These are phyloP conservation scores for Pachliopta kotzebuea DNA, from an alignment of 2,888 invertebrate genomes.

Conservation along the genomic window DNA sequence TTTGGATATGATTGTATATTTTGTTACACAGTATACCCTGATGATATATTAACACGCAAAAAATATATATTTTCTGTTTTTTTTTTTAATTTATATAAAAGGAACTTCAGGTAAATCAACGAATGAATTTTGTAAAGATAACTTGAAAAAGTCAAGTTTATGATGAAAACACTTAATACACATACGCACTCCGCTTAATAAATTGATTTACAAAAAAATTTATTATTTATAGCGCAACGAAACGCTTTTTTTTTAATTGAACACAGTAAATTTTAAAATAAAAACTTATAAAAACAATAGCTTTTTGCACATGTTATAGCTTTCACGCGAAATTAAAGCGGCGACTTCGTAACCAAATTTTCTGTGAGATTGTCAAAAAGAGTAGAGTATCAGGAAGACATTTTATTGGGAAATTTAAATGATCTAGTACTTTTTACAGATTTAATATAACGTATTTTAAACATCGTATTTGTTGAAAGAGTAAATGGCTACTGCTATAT, in stretches of 20 bases:
- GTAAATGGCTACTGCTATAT: no score
- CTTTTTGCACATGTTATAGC: neutral
- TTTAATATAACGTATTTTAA: no score
- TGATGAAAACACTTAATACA: constrained; percentile 31
- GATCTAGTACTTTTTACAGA: no score
- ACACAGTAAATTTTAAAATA: constrained; percentile 31
- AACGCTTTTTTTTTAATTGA: constrained; percentile 58
- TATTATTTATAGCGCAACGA: constrained; percentile 40
- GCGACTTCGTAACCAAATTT: neutral
- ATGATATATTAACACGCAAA: constrained; percentile 3
- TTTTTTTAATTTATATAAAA: constrained; percentile 13
- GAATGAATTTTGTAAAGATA: constrained; percentile 17
- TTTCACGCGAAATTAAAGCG: neutral
- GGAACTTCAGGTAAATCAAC: constrained; percentile 3
- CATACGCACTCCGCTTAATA: constrained; percentile 41
- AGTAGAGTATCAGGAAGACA: no score
- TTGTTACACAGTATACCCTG: constrained; percentile 13
- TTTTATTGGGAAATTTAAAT: no score
- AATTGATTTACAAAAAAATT: constrained; percentile 49
- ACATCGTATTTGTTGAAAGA: no score
- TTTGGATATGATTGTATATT: constrained; percentile 33
- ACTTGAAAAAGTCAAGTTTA: constrained; percentile 28
- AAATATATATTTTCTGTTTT: constrained; percentile 2
- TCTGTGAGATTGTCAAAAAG: no score
- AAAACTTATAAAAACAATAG: constrained; percentile 29